phyloP scores from a whole-genome alignment of 2,888 invertebrate species.

The Ormyrus rosae region DNA sequence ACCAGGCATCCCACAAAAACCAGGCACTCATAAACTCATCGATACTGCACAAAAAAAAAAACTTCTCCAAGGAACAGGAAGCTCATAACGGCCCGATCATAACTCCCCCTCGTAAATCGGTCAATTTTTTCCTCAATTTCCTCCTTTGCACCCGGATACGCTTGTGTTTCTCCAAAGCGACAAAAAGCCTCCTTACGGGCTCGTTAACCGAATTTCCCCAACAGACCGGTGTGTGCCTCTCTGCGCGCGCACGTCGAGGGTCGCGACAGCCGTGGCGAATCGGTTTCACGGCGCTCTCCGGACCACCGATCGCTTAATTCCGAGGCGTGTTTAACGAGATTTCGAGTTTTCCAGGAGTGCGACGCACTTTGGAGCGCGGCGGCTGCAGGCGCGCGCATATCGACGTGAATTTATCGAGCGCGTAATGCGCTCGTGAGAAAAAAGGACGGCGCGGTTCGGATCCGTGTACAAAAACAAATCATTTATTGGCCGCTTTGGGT shows the following conservation, averaged over 20 bases:
- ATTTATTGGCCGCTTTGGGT: not conserved
- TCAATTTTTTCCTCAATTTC: conserved; percentile 14
- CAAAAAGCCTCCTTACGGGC: conserved; percentile 18
- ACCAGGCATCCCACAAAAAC: too few species aligned
- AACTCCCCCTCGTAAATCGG: conserved; percentile 31
- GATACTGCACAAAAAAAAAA: not conserved
- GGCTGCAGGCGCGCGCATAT: too few species aligned
- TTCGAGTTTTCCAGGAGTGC: conserved; percentile 49
- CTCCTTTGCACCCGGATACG: not conserved
- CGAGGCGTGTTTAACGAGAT: conserved; percentile 64
- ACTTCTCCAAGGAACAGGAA: not conserved
- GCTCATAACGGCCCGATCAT: not conserved
- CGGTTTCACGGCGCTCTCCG: conserved; percentile 65
- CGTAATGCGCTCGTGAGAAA: conserved; percentile 17
- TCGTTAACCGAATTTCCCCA: conserved; percentile 37
- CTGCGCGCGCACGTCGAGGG: not conserved
- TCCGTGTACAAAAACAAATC: conserved; percentile 16
- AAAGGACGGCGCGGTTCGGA: not conserved
- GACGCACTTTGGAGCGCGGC: too few species aligned
- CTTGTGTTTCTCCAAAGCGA: not conserved
- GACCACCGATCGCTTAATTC: conserved; percentile 69
- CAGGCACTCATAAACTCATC: too few species aligned
- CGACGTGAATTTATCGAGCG: too few species aligned
- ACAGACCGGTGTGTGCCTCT: not conserved
- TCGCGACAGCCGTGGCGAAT: conserved; percentile 64